Percentiles rank a stretch among this genome's conserved stretches.
phyloP scores from a whole-genome alignment of 2,113 vertebrate genomes.

The Platycercus adscitus region DNA sequence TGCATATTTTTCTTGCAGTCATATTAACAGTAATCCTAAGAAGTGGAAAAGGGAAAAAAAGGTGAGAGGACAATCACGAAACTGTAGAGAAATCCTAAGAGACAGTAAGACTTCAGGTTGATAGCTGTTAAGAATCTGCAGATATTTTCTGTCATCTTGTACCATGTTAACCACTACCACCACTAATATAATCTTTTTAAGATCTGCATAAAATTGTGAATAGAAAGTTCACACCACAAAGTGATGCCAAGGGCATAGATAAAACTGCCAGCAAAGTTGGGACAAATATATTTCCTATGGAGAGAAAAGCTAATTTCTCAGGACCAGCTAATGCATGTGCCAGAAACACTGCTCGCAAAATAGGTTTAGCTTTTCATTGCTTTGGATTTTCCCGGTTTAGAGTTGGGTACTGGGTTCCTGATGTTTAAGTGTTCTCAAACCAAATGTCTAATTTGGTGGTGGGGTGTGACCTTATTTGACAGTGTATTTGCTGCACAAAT shows the following conservation, averaged over 20 bases:
- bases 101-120: background rate
- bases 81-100: background rate
- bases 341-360: slow-evolving; percentile 22
- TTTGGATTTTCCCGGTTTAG: slow-evolving; percentile 8
- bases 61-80: background rate
- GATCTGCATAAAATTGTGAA: background rate
- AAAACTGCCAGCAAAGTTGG: background rate
- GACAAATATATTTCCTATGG: background rate
- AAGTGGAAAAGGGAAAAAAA: background rate
- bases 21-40: background rate
- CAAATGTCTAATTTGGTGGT: background rate
- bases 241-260: background rate
- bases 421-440: background rate
- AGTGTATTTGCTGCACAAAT: background rate
- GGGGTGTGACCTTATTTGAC: background rate
- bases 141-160: background rate
- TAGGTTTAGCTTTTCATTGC: background rate
- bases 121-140: background rate
- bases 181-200: slow-evolving; percentile 5
- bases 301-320: background rate
- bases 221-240: background rate
- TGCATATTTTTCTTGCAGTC: background rate
- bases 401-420: background rate
- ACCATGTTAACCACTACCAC: background rate
- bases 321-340: background rate